These are phyloP conservation scores for Melipona bicolor DNA, from an alignment of 2,888 invertebrate genomes.

Conservation along the genomic window DNA sequence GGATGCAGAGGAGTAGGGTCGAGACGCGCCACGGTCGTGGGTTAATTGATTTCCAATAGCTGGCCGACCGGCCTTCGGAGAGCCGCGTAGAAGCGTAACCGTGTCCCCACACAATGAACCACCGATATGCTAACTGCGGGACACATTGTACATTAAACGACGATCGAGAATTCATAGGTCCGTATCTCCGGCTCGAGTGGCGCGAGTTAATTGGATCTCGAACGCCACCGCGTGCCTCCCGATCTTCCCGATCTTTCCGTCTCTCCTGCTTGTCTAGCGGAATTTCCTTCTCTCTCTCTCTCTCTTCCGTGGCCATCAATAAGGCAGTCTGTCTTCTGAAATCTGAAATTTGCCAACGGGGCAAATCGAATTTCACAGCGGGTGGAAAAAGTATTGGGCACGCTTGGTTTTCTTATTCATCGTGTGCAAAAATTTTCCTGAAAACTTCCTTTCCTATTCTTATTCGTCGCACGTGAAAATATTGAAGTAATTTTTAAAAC, in stretches of 20 bases:
- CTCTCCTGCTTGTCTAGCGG: neutral
- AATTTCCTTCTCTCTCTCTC: neutral
- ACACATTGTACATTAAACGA: slow-evolving; percentile 50
- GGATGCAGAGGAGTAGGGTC: neutral
- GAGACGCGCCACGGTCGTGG: slow-evolving; percentile 55
- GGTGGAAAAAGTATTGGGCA: too few relatives aligned
- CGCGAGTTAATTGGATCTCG: slow-evolving; percentile 28
- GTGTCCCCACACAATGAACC: slow-evolving; percentile 58
- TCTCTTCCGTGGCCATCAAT: too few relatives aligned
- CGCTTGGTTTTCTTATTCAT: too few relatives aligned
- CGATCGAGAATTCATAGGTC: slow-evolving; percentile 26
- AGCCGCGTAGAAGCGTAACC: slow-evolving; percentile 56
- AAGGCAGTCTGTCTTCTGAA: too few relatives aligned
- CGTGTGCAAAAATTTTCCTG: too few relatives aligned
- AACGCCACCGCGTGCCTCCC: neutral
- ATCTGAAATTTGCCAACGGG: too few relatives aligned
- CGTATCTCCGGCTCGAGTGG: slow-evolving; percentile 1
- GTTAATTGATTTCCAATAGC: slow-evolving; percentile 80
- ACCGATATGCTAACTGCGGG: slow-evolving; percentile 50
- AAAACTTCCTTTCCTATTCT: too few relatives aligned
- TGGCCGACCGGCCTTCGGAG: slow-evolving; percentile 70
- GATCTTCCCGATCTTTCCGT: neutral
- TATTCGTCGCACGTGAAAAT: too few relatives aligned
- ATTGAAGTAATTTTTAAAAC: too few relatives aligned
- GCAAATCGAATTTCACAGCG: too few relatives aligned